These are phyloP conservation scores for Phorcus lineatus DNA, from an alignment of 2,888 invertebrate species.

Conservation along the genomic window DNA sequence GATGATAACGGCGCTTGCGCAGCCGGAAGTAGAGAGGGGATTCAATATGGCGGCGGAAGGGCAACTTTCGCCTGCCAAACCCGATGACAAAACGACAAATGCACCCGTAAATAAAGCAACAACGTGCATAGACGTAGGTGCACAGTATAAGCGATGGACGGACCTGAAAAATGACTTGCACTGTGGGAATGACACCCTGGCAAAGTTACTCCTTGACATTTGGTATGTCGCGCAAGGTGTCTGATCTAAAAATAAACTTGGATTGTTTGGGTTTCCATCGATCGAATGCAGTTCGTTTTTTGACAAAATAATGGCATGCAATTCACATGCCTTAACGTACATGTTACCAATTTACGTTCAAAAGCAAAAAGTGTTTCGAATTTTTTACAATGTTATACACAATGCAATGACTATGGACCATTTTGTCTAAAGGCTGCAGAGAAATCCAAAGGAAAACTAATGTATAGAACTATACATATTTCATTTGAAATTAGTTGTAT, in stretches of 20 bases:
- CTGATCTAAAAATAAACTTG: neutral
- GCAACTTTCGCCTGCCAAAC: slow-evolving; percentile 21
- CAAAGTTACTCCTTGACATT: slow-evolving; percentile 17
- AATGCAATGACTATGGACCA: too few relatives aligned
- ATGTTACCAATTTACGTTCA: too few relatives aligned
- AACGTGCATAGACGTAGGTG: neutral
- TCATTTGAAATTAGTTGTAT: too few relatives aligned
- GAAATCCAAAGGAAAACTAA: too few relatives aligned
- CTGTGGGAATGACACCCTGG: slow-evolving; percentile 17
- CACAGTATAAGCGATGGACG: slow-evolving; percentile 3
- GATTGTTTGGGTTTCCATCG: slow-evolving; percentile 1
- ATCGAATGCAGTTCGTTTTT: too few relatives aligned
- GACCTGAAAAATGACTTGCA: slow-evolving; percentile 17
- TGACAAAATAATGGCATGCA: too few relatives aligned
- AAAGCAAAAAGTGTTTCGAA: too few relatives aligned
- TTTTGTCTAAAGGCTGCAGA: too few relatives aligned
- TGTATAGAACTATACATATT: too few relatives aligned
- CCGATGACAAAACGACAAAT: neutral
- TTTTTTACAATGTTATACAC: too few relatives aligned
- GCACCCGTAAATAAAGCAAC: neutral
- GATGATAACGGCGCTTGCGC: neutral
- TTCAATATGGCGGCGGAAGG: slow-evolving; percentile 20
- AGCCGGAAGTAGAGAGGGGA: slow-evolving; percentile 11
- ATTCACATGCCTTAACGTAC: too few relatives aligned
- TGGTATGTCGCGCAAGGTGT: neutral